These are phyloP conservation scores for Labeo rohita DNA, from an alignment of 2,113 vertebrate species.

Conservation along the genomic window DNA sequence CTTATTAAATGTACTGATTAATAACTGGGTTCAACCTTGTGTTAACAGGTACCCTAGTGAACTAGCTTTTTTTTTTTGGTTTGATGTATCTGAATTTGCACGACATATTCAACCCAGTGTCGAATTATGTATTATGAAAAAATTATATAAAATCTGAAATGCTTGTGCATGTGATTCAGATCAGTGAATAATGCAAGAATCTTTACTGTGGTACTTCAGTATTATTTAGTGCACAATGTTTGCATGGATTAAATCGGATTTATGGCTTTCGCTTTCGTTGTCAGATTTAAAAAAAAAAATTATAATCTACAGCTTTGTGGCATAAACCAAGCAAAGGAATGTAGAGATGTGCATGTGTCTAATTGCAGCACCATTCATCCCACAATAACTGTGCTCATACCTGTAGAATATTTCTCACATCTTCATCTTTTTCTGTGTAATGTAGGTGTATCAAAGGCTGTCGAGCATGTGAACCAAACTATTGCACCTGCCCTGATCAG, in stretches of 20 bases:
- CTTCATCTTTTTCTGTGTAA: constrained; percentile 73
- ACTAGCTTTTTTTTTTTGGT: background rate
- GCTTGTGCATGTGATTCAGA: constrained; percentile 57
- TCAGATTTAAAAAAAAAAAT: too few relatives aligned
- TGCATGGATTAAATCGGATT: background rate
- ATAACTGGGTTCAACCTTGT: constrained; percentile 77
- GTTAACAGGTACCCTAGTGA: constrained; percentile 81
- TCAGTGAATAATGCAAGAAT: background rate
- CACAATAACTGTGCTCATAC: background rate
- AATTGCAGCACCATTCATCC: background rate
- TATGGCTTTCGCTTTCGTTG: background rate
- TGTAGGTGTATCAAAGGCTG: constrained; percentile 95
- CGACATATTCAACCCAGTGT: background rate
- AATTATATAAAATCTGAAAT: constrained; percentile 49
- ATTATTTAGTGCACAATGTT: background rate
- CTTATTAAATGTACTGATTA: constrained; percentile 32
- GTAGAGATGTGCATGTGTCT: constrained; percentile 13
- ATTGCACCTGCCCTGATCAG: constrained; percentile 91
- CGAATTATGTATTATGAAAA: background rate
- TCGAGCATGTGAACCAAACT: constrained; percentile 92
- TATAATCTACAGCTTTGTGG: background rate
- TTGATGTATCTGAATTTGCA: constrained; percentile 15
- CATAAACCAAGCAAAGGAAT: constrained; percentile 28
- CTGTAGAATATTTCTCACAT: background rate
- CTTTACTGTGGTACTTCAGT: background rate